Evolutionary conservation across 2,888 invertebrate species (phyloP), one percentile per base, ranked within the genome.

Genomic region (Phrixothrix hirtus): DNA sequence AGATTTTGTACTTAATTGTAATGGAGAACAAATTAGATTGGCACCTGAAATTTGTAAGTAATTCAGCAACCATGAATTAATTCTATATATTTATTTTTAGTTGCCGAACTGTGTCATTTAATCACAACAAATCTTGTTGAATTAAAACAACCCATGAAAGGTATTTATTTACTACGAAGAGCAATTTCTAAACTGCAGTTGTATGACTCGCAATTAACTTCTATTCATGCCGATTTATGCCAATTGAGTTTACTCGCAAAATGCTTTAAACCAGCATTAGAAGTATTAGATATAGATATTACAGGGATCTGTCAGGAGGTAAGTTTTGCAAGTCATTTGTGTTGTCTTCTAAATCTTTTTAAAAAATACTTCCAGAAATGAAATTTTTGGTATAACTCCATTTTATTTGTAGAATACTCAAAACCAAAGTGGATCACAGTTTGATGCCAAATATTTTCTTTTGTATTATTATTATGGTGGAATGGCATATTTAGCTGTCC

Each of bases 391-490:
- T n/a, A 9, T 14, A 27, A 36, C 12, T 16, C 10, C 9, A 34
- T 39, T 26, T 45, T 13, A 10, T 21, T 70, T 67, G 39, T 53
- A 71, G 70, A 66, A 65, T 50, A 59, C 63, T 2, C 67, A 69
- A 49, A 71, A 64, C 56, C 67, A 68, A 37, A 70, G 63, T 59
- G 89, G 89, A 68, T 86, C 87, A 59, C 83, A 86, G 70, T 89
- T 88, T 76, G 92, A 93, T 73, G 85, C 91, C 0, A 92, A 91
- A 77, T 89, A 93, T 75, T 95, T 95, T 73, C 81, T 98, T 41
- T 81, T 94, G 0, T 97, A 95, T 75, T 97, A 93, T 73, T 97
- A 97, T 75, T 98, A 98, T 73, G 96, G 96, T 49, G 97, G 97
- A 41, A 95, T 97, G 93, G 93, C 97, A 62, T 97, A 95, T 75